Percentiles rank a stretch among this genome's conserved stretches.
These are phyloP conservation scores for Metopolophium dirhodum DNA, from an alignment of 1,140 invertebrate genomes.

Conservation along the genomic window DNA sequence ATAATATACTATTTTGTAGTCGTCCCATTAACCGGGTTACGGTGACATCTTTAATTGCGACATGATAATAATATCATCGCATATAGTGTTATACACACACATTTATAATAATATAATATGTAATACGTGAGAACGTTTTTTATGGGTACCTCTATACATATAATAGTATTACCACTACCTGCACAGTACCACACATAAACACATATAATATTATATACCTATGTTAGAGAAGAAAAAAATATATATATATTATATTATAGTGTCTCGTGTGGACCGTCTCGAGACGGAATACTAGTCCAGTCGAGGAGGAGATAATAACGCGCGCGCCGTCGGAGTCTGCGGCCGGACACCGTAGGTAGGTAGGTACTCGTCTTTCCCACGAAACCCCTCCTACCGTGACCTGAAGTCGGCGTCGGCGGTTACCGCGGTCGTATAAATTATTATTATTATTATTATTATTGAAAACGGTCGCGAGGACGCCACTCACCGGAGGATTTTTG, in stretches of 20 bases:
- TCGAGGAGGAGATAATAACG: background rate
- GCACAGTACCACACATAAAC: background rate
- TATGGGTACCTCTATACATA: background rate
- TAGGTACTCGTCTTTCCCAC: background rate
- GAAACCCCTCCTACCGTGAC: background rate
- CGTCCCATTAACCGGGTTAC: background rate
- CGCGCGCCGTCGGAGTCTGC: background rate
- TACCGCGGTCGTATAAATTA: background rate
- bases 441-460: background rate
- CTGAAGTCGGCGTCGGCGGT: background rate
- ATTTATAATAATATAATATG: background rate
- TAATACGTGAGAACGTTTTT: background rate
- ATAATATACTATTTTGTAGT: background rate
- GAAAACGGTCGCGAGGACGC: background rate
- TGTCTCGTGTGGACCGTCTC: background rate
- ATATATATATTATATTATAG: background rate
- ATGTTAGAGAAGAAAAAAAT: background rate
- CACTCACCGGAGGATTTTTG: background rate
- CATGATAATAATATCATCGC: background rate
- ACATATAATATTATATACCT: background rate
- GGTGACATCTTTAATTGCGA: constrained; percentile 17
- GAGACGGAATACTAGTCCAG: background rate
- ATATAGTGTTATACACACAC: background rate
- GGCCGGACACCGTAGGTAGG: background rate
- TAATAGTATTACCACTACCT: background rate